phyloP scores from a whole-genome alignment of 2,888 invertebrate genomes.

The Dicranocentrus wangi region DNA sequence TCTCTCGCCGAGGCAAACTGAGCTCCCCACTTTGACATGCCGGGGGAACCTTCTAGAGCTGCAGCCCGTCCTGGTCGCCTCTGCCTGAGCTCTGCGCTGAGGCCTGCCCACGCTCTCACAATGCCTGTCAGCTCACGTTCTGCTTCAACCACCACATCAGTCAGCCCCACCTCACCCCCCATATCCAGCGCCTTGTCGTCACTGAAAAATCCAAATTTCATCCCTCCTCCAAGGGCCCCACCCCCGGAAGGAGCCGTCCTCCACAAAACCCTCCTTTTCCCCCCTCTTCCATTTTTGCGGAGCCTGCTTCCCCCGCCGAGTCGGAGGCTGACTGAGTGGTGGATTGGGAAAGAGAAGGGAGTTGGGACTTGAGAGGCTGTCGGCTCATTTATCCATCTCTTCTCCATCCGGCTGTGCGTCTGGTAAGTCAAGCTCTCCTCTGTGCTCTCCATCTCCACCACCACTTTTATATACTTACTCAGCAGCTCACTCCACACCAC shows the following conservation, averaged over 20 bases:
- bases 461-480: too few relatives aligned
- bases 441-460: slow-evolving; percentile 23
- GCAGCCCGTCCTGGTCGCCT: too few relatives aligned
- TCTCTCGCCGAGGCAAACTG: slow-evolving; percentile 30
- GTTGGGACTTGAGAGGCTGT: slow-evolving; percentile 36
- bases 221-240: too few relatives aligned
- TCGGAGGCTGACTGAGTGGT: slow-evolving; percentile 33
- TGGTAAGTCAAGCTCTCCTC: slow-evolving; percentile 68
- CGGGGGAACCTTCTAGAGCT: slow-evolving; percentile 34
- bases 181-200: too few relatives aligned
- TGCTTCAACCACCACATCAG: slow-evolving; percentile 7
- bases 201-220: too few relatives aligned
- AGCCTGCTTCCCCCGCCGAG: too few relatives aligned
- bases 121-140: slow-evolving; percentile 46
- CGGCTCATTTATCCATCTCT: slow-evolving; percentile 68
- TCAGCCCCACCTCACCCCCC: slow-evolving; percentile 22
- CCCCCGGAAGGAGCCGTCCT: too few relatives aligned
- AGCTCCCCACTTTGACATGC: slow-evolving; percentile 44
- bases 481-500: too few relatives aligned
- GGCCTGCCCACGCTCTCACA: slow-evolving; percentile 1
- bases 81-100: slow-evolving; percentile 41
- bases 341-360: slow-evolving; percentile 43
- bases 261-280: too few relatives aligned
- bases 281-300: too few relatives aligned
- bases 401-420: slow-evolving; percentile 72